These are phyloP conservation scores for Ooceraea biroi DNA, from an alignment of 1,140 invertebrate species.

Conservation along the genomic window DNA sequence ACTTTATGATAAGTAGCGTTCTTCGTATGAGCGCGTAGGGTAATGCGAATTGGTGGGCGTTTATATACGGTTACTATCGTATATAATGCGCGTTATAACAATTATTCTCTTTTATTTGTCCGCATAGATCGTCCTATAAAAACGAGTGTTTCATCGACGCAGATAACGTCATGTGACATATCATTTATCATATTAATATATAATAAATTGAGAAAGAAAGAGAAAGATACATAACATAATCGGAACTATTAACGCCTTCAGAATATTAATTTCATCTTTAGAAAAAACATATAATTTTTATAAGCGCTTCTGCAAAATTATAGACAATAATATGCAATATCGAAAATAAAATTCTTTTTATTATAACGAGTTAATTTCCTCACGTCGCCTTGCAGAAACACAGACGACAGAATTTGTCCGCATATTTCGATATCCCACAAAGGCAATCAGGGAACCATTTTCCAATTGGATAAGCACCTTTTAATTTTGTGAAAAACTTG, in stretches of 20 bases:
- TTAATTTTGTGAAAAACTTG: slow-evolving; percentile 46
- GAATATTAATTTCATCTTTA: background rate
- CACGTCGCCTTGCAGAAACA: slow-evolving; percentile 9
- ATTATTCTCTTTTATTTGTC: slow-evolving; percentile 60
- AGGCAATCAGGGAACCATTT: slow-evolving; percentile 29
- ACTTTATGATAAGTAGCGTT: slow-evolving; percentile 67
- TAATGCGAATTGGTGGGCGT: slow-evolving; percentile 45
- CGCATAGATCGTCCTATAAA: slow-evolving; percentile 12
- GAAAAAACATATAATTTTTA: background rate
- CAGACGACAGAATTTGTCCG: slow-evolving; percentile 30
- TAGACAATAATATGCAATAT: background rate
- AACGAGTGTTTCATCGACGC: background rate
- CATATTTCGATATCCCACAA: slow-evolving; percentile 23
- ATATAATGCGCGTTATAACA: slow-evolving; percentile 37
- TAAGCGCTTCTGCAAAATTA: background rate
- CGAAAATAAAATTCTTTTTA: slow-evolving; percentile 12
- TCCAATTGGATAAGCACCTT: slow-evolving; percentile 43
- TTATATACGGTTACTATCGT: slow-evolving; percentile 40
- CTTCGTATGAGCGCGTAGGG: slow-evolving; percentile 38
- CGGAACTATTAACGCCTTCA: slow-evolving; percentile 5
- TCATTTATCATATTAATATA: slow-evolving; percentile 7
- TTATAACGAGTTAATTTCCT: background rate
- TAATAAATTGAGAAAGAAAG: background rate
- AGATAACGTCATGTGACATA: slow-evolving; percentile 13
- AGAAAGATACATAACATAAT: background rate